A percentile compares a stretch with the other conserved stretches of the same genome.
Evolutionary conservation across 2,113 vertebrate genomes (phyloP).

Genomic region (Brachypodius melanocephalos): DNA sequence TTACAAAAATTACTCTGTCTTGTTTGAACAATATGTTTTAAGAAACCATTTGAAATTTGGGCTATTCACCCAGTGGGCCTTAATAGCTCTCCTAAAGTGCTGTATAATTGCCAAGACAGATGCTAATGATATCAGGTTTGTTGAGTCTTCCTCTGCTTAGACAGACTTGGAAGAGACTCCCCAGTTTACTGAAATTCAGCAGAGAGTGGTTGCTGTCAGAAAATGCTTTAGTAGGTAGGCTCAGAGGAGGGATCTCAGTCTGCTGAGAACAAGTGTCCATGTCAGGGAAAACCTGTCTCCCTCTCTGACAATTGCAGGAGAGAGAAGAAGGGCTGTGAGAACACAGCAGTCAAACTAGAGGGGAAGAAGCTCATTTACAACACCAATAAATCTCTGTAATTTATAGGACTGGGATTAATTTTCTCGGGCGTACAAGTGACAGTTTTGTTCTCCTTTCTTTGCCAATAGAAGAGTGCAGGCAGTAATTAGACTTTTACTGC

Average conservation of each 20-base stretch:
- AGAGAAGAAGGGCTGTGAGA: not conserved
- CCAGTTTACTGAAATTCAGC: not conserved
- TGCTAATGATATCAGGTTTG: not conserved
- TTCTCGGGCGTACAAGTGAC: conserved; percentile 7
- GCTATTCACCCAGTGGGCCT: conserved; percentile 2
- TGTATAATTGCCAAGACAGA: conserved; percentile 30
- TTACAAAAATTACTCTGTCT: not conserved
- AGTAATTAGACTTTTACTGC: conserved; percentile 23
- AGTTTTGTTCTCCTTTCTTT: not conserved
- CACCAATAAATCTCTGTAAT: conserved; percentile 43
- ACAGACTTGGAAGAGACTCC: not conserved
- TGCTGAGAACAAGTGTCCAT: not conserved
- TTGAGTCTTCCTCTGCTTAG: not conserved
- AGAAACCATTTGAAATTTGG: not conserved
- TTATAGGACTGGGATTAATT: conserved; percentile 48
- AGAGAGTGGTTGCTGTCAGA: not conserved
- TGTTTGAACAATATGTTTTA: not conserved
- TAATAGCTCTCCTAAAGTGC: conserved; percentile 30
- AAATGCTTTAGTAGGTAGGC: not conserved
- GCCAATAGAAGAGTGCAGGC: not conserved
- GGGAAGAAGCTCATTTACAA: conserved; percentile 7
- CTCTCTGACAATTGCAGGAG: not conserved
- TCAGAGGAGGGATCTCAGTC: not conserved
- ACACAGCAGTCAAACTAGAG: not conserved
- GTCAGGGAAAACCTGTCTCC: not conserved